These are phyloP conservation scores for Phrynocephalus vlangalii DNA, from an alignment of 2,797 vertebrate genomes.

Conservation along the genomic window DNA sequence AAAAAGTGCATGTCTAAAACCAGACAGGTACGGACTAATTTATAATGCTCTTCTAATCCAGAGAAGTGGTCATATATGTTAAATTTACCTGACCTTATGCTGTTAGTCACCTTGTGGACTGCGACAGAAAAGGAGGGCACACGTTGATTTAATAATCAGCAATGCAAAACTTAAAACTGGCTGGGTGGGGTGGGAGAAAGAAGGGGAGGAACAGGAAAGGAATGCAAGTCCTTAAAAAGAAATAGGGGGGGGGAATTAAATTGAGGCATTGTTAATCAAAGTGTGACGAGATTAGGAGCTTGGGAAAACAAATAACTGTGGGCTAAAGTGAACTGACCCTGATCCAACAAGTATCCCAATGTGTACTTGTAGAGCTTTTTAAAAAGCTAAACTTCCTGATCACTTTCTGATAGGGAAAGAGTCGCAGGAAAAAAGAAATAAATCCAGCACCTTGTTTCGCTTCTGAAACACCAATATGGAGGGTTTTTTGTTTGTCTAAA, in stretches of 20 bases:
- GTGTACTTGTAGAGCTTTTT: neutral
- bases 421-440: too few species aligned
- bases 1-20: neutral
- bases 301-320: neutral
- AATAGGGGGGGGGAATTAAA: constrained; percentile 50
- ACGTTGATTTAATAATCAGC: constrained; percentile 31
- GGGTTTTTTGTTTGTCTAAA: neutral
- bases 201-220: constrained; percentile 54
- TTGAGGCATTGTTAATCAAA: constrained; percentile 24
- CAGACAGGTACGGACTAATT: neutral
- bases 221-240: constrained; percentile 36
- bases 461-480: neutral
- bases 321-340: neutral
- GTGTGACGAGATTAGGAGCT: neutral
- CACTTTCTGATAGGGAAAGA: neutral
- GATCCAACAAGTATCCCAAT: neutral
- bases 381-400: neutral
- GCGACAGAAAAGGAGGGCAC: constrained; percentile 40
- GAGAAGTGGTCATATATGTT: neutral
- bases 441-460: neutral
- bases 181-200: constrained; percentile 38
- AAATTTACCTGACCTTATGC: neutral
- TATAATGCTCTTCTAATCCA: neutral
- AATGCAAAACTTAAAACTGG: constrained; percentile 65
- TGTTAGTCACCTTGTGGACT: constrained; percentile 11